Evolutionary conservation across 1,140 invertebrate species (phyloP).

Genomic region (Drosophila mayri): DNA sequence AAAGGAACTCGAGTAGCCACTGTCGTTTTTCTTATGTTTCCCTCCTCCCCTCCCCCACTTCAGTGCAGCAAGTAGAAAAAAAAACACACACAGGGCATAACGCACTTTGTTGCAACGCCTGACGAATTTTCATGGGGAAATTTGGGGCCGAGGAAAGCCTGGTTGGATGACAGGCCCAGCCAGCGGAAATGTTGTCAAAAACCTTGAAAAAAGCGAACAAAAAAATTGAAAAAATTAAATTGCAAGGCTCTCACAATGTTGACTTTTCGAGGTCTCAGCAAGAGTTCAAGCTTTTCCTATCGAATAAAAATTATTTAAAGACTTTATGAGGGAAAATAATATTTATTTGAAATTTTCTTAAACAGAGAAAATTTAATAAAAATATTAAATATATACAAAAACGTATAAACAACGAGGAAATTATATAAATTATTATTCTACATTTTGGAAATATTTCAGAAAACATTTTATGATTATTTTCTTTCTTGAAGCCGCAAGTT

Average conservation of each 20-base stretch:
- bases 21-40: conserved; percentile 75
- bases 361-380: rapidly evolving
- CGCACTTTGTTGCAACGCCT: conserved; percentile 80
- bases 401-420: too few relatives aligned
- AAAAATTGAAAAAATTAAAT: conserved; percentile 7
- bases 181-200: conserved; percentile 57
- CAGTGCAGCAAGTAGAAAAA: conserved; percentile 39
- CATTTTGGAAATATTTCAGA: neutral
- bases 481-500: neutral
- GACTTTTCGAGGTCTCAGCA: neutral
- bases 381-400: neutral
- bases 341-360: neutral
- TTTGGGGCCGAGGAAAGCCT: conserved; percentile 5
- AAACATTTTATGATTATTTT: neutral
- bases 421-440: neutral
- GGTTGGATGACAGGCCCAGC: conserved; percentile 30
- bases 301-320: neutral
- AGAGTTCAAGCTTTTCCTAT: neutral
- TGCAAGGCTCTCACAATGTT: conserved; percentile 13
- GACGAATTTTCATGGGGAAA: conserved; percentile 56
- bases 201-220: conserved; percentile 11
- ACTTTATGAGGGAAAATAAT: neutral
- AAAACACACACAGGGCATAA: conserved; percentile 22
- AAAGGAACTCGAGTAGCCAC: conserved; percentile 41
- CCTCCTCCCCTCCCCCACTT: conserved; percentile 1